Evolutionary conservation across 1,140 invertebrate species (phyloP), one percentile per base, ranked within the genome.

Genomic region (Pectinophora gossypiella): DNA sequence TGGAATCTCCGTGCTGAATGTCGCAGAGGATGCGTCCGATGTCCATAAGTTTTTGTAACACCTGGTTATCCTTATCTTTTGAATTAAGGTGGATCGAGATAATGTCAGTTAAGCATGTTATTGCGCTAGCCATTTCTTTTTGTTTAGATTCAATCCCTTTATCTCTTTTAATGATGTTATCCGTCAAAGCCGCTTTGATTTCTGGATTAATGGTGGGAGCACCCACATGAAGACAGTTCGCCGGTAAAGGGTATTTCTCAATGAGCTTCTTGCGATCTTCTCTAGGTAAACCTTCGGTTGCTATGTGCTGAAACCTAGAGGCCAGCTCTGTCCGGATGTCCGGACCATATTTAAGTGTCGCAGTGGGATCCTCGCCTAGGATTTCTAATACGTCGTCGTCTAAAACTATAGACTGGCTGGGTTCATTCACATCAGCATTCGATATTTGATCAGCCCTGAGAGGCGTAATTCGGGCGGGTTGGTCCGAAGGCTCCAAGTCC

Each of bases 101-200:
- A 15, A 42, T 23, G 13, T 50, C 48, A 22, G 22, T n/a, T 15
- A 50, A 12, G 18, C 48, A 42, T 13, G 48, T 42, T 22, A 50
- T 42, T 7, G 48, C 48, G 12, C 19, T 22, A 21, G 48, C 48
- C 48, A 50, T 50, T 15, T 42, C 36, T 9, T 22, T 50, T 50
- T 50, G 36, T 22, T 50, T 50, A 12, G 48, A 13, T 38, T 50
- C 48, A 3, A 50, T 50, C 16, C 36, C 48, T 13, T 50, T 50
- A 27, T 44, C 42, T 19, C 42, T 18, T 44, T 44, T 44, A 1
- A 21, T 13, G 19, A 44, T 12, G 10, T 12, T 35, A 16, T 48
- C 46, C 4, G 23, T 10, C 4, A 44, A 9, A 19, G 42, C 42
- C 6, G 42, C 42, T 44, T 44, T 44, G 19, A 21, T 5, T 21